Conservation (phyloP, 1,140 invertebrate species). For the Tyrophagus putrescentiae region DNA sequence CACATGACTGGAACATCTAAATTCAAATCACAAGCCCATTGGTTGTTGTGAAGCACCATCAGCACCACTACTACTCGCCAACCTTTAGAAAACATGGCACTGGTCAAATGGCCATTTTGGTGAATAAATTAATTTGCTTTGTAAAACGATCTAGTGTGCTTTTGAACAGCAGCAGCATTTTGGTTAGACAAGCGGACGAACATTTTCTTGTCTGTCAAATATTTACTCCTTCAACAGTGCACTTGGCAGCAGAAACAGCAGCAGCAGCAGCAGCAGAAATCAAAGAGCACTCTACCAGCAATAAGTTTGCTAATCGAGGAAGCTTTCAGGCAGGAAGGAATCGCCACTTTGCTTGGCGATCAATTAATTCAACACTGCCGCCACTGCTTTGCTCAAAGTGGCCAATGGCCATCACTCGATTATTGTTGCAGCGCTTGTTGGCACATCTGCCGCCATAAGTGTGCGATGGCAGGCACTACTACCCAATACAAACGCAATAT, state of each 20-base stretch:
- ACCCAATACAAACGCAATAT: too few species aligned
- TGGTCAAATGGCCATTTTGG: background rate
- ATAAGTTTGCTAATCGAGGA: too few species aligned
- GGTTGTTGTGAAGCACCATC: too few species aligned
- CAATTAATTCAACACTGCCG: background rate
- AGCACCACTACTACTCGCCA: too few species aligned
- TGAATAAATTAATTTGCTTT: slow-evolving; percentile 11
- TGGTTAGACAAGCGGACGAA: too few species aligned
- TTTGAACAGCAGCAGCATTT: too few species aligned
- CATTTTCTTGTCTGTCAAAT: slow-evolving; percentile 3
- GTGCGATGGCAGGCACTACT: too few species aligned
- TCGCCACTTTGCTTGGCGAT: too few species aligned
- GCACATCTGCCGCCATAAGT: slow-evolving; percentile 14
- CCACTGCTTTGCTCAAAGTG: background rate
- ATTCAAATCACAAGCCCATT: background rate
- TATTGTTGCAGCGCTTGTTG: background rate
- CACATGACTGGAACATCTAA: slow-evolving; percentile 4
- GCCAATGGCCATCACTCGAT: background rate
- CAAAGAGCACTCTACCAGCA: too few species aligned
- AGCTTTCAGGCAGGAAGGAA: too few species aligned
- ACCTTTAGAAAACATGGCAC: too few species aligned
- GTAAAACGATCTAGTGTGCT: background rate
- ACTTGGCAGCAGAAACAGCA: background rate
- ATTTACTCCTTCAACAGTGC: background rate
- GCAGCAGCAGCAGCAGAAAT: too few species aligned